These are phyloP conservation scores for Drosophila cracens DNA, from an alignment of 2,888 invertebrate species.

Conservation along the genomic window DNA sequence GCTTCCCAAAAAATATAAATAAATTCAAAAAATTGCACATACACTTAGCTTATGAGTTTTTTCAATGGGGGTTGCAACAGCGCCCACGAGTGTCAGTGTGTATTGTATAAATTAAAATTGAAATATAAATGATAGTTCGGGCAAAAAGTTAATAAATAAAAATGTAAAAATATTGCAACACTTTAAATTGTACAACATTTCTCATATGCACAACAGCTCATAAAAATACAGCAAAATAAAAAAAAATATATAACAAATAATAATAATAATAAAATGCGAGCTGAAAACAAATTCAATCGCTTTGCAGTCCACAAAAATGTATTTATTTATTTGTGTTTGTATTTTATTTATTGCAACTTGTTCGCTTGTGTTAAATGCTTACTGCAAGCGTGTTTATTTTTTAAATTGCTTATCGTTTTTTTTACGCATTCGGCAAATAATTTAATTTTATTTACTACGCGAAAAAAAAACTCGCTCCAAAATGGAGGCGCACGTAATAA, in stretches of 20 bases:
- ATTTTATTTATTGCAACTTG: conserved; percentile 46
- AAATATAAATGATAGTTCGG: conserved; percentile 68
- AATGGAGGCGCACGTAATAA: conserved; percentile 53
- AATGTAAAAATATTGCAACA: conserved; percentile 45
- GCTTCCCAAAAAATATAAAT: conserved; percentile 6
- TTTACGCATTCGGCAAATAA: conserved; percentile 63
- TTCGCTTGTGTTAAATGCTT: conserved; percentile 52
- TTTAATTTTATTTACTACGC: conserved; percentile 77
- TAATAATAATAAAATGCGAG: conserved; percentile 24
- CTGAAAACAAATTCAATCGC: conserved; percentile 53
- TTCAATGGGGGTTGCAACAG: conserved; percentile 18
- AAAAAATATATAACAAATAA: conserved; percentile 6
- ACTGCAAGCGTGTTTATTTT: conserved; percentile 71
- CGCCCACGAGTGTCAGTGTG: conserved; percentile 27
- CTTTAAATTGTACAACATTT: conserved; percentile 76
- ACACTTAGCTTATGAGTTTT: conserved; percentile 58
- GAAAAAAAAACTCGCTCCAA: conserved; percentile 35
- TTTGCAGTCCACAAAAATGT: conserved; percentile 59
- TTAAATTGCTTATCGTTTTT: conserved; percentile 70
- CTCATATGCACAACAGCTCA: conserved; percentile 38
- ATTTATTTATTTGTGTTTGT: conserved; percentile 62
- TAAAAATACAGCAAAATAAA: conserved; percentile 24
- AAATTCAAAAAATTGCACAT: too few relatives aligned
- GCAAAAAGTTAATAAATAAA: background rate
- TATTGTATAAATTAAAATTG: conserved; percentile 76